phyloP scores from a whole-genome alignment of 2,797 vertebrate genomes.

The Pygocentrus nattereri region DNA sequence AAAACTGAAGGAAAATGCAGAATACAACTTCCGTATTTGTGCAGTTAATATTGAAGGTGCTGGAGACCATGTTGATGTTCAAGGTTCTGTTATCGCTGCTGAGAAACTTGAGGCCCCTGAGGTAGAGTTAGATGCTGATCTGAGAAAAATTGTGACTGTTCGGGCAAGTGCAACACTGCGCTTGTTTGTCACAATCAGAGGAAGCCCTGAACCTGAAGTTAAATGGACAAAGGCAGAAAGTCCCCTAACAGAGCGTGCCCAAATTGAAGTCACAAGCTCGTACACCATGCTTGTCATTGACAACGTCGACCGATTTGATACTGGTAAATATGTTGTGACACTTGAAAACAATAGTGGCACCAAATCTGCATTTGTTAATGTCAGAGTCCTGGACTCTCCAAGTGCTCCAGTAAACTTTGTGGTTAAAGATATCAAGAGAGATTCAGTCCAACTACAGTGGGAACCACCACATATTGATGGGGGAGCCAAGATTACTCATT shows the following conservation, averaged over 20 bases:
- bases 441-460: conserved; percentile 94
- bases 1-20: conserved; percentile 93
- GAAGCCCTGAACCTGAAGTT: conserved; percentile 94
- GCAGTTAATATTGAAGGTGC: conserved; percentile 96
- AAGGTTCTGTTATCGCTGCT: conserved; percentile 89
- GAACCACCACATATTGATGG: conserved; percentile 95
- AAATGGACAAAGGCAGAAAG: conserved; percentile 96
- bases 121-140: conserved; percentile 93
- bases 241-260: conserved; percentile 91
- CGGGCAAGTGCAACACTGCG: conserved; percentile 92
- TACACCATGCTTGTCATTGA: conserved; percentile 97
- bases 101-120: conserved; percentile 97
- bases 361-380: conserved; percentile 96
- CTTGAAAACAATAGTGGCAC: conserved; percentile 95
- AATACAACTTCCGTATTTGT: conserved; percentile 97
- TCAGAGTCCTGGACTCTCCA: conserved; percentile 95
- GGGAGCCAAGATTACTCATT: conserved; percentile 96
- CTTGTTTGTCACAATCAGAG: conserved; percentile 94
- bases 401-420: conserved; percentile 91
- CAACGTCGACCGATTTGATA: conserved; percentile 95
- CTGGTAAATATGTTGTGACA: conserved; percentile 94
- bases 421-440: conserved; percentile 94
- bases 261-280: conserved; percentile 92
- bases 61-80: conserved; percentile 93
- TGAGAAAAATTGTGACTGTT: conserved; percentile 96